Percentiles rank a stretch among this genome's conserved stretches.
phyloP scores from a whole-genome alignment of 2,797 vertebrate species.

The Anguilla anguilla region DNA sequence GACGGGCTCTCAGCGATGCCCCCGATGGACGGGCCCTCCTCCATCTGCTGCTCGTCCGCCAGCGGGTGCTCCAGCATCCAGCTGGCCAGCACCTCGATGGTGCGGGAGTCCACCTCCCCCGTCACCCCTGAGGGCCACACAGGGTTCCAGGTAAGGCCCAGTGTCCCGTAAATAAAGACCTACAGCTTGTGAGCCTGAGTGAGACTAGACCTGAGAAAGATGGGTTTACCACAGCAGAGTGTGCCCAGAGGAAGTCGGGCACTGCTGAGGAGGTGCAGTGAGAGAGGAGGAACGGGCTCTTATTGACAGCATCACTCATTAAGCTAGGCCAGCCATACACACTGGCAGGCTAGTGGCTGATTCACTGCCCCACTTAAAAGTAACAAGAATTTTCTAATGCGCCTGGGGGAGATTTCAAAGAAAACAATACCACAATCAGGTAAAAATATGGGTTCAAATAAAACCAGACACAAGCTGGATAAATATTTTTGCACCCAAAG shows the following conservation, averaged over 20 bases:
- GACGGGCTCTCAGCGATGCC: conserved; percentile 66
- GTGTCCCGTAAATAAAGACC: background rate
- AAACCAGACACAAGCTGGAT: background rate
- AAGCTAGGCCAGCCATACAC: background rate
- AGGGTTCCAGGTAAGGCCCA: conserved; percentile 35
- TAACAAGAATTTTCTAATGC: background rate
- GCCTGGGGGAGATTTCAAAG: background rate
- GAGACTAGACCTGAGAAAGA: background rate
- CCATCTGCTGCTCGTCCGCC: conserved; percentile 68
- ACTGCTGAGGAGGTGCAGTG: background rate
- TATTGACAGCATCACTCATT: background rate
- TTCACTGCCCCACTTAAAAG: background rate
- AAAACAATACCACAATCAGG: background rate
- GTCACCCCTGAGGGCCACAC: conserved; percentile 69
- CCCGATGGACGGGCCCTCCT: conserved; percentile 53
- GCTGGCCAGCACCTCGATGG: conserved; percentile 78
- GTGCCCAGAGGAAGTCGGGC: background rate
- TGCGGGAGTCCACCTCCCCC: conserved; percentile 76
- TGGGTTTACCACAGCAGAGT: background rate
- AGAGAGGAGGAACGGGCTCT: background rate
- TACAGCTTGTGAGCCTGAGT: background rate
- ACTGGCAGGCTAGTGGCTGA: background rate
- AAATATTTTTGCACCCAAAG: background rate
- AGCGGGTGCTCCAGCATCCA: conserved; percentile 83
- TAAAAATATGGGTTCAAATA: background rate